phyloP scores from a whole-genome alignment of 2,888 invertebrate genomes.

The Conus canariensis region DNA sequence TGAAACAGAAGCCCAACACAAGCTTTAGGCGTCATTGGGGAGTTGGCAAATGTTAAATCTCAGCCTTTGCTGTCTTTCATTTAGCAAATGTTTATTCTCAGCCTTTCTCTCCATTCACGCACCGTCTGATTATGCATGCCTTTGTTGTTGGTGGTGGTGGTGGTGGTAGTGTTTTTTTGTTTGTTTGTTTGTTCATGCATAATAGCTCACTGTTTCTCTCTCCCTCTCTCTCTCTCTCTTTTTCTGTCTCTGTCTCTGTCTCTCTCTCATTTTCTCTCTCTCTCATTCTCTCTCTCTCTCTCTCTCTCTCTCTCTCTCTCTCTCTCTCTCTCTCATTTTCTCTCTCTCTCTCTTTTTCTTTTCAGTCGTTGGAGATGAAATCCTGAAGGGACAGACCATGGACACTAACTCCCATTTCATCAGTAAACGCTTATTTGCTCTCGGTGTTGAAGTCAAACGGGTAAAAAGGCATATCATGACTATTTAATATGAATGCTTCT shows the following conservation, averaged over 20 bases:
- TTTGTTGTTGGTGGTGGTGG: no score
- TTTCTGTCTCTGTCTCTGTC: slow-evolving; percentile 32
- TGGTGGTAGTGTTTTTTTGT: no score
- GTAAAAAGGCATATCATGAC: slow-evolving; percentile 60
- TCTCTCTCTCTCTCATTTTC: not conserved
- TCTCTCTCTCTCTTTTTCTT: not conserved
- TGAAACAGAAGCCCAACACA: no score
- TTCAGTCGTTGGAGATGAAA: slow-evolving; percentile 88
- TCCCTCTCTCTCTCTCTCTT: slow-evolving; percentile 19
- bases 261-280: slow-evolving; percentile 23
- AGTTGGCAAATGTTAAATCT: no score
- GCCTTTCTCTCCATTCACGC: no score
- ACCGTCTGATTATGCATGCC: no score
- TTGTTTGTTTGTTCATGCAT: no score
- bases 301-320: slow-evolving; percentile 3
- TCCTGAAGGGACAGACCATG: slow-evolving; percentile 85
- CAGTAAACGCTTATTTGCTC: slow-evolving; percentile 82
- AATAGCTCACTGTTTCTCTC: not conserved
- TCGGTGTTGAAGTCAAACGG: slow-evolving; percentile 84
- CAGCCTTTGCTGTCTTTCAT: no score
- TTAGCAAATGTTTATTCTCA: no score
- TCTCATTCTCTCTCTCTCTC: slow-evolving; percentile 7
- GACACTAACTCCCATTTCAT: slow-evolving; percentile 86
- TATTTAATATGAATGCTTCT: no score
- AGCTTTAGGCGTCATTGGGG: no score